Evolutionary conservation across 1,140 invertebrate genomes (phyloP).

Genomic region (Diorhabda sublineata): DNA sequence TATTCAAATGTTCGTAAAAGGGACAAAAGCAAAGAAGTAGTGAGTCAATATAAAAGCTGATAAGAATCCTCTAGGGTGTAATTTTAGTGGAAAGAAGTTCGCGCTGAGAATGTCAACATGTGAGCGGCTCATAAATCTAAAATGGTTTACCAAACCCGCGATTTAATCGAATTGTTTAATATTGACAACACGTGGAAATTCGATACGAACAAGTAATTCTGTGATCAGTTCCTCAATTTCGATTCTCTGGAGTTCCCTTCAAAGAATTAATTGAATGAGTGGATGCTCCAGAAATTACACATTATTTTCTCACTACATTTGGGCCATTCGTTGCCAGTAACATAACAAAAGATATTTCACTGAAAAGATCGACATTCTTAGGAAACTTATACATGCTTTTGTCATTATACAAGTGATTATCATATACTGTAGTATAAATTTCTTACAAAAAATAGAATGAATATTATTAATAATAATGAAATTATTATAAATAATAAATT

Average conservation of each 20-base stretch:
- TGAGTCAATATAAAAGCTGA: slow-evolving; percentile 3
- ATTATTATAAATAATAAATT: too few species aligned
- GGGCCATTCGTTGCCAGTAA: not conserved
- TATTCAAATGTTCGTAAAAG: not conserved
- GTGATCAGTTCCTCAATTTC: not conserved
- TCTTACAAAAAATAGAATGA: too few species aligned
- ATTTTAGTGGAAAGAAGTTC: slow-evolving; percentile 4
- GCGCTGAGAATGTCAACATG: slow-evolving; percentile 14
- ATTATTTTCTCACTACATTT: slow-evolving; percentile 6
- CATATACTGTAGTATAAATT: too few species aligned
- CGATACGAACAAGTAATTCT: slow-evolving; percentile 1
- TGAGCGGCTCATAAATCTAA: slow-evolving; percentile 11
- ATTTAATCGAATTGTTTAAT: slow-evolving; percentile 15
- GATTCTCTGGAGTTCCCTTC: not conserved
- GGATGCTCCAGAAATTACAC: slow-evolving; percentile 3
- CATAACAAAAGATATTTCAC: not conserved
- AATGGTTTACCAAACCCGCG: slow-evolving; percentile 13
- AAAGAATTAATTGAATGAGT: slow-evolving; percentile 13
- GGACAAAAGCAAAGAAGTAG: not conserved
- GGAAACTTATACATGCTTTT: too few species aligned
- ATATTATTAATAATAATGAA: too few species aligned
- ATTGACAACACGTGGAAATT: slow-evolving; percentile 10
- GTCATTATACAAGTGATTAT: too few species aligned
- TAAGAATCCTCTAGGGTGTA: slow-evolving; percentile 13
- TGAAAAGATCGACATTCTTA: not conserved